Evolutionary conservation across 2,113 vertebrate species (phyloP).

Genomic region (Ophiodon elongatus): DNA sequence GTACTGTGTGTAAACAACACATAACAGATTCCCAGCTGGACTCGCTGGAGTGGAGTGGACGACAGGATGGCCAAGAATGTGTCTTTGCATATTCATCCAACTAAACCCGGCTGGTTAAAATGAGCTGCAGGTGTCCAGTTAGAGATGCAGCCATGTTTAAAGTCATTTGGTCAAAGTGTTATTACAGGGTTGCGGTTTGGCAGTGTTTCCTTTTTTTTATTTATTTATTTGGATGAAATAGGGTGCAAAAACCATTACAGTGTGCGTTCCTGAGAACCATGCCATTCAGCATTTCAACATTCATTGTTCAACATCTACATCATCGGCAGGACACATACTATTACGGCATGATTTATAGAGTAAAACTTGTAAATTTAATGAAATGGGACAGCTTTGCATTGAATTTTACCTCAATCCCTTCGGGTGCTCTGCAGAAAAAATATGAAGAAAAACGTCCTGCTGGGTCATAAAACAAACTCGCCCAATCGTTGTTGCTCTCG

Average conservation of each 20-base stretch:
- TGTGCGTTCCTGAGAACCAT: neutral
- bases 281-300: constrained; percentile 1
- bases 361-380: constrained; percentile 46
- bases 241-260: neutral
- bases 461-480: constrained; percentile 48
- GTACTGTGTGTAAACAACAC: neutral
- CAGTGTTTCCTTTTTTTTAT: neutral
- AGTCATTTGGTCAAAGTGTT: neutral
- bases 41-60: neutral
- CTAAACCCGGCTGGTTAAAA: neutral
- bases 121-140: constrained; percentile 15
- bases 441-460: constrained; percentile 12
- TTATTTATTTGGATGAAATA: neutral
- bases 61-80: neutral
- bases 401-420: constrained; percentile 38
- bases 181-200: neutral
- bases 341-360: constrained; percentile 33
- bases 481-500: constrained; percentile 25
- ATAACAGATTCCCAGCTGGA: neutral
- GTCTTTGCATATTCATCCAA: neutral
- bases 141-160: neutral
- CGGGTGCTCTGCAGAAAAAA: constrained; percentile 18
- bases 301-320: constrained; percentile 11
- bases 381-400: constrained; percentile 35
- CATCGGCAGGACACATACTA: neutral